phyloP scores from a whole-genome alignment of 2,113 vertebrate genomes.

The Heptranchias perlo region DNA sequence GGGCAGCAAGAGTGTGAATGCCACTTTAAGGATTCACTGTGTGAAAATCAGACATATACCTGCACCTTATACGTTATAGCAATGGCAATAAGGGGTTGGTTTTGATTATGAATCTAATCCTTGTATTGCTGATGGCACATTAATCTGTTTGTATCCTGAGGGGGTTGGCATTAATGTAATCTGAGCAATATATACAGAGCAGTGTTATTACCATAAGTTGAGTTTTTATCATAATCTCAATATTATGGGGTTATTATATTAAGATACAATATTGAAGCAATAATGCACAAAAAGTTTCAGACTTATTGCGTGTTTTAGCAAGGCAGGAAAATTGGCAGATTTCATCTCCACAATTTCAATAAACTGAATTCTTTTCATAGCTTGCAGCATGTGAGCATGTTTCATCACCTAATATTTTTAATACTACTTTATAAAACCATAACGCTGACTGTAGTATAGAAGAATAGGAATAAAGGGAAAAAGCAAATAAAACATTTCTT shows the following conservation, averaged over 20 bases:
- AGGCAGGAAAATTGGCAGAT: slow-evolving; percentile 25
- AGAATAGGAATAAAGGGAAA: neutral
- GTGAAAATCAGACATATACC: neutral
- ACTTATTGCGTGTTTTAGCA: slow-evolving; percentile 36
- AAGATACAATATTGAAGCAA: slow-evolving; percentile 38
- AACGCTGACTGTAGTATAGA: slow-evolving; percentile 18
- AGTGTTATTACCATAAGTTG: slow-evolving; percentile 37
- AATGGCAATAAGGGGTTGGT: slow-evolving; percentile 16
- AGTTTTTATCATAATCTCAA: slow-evolving; percentile 37
- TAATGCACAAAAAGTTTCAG: slow-evolving; percentile 34
- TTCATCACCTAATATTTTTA: slow-evolving; percentile 36
- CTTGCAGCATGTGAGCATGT: slow-evolving; percentile 25
- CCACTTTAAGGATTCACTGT: neutral
- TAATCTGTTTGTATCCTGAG: slow-evolving; percentile 36
- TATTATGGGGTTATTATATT: slow-evolving; percentile 37
- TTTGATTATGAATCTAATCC: slow-evolving; percentile 36
- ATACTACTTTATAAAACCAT: slow-evolving; percentile 33
- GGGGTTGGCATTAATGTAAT: slow-evolving; percentile 24
- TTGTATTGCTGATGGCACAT: slow-evolving; percentile 36
- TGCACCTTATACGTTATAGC: neutral
- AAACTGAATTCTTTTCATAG: slow-evolving; percentile 33
- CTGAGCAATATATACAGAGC: slow-evolving; percentile 33
- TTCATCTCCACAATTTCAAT: slow-evolving; percentile 38
- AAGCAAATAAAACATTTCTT: slow-evolving; percentile 27
- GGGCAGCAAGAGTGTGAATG: neutral